Evolutionary conservation across 2,888 invertebrate genomes (phyloP), one percentile per base, ranked within the genome.

Genomic region (Crepidodera aurea): DNA sequence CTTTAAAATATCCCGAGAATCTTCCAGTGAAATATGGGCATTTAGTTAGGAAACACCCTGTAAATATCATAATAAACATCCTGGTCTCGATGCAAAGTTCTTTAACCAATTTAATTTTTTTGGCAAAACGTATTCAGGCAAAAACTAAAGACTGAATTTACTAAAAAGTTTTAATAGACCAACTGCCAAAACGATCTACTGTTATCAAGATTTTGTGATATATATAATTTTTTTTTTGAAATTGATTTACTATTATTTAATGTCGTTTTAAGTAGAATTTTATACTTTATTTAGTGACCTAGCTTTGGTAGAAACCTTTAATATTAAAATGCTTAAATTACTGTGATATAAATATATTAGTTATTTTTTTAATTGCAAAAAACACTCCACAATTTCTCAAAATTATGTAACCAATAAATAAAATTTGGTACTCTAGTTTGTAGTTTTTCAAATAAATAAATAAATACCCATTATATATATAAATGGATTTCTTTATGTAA

Each of bases 311-410:
- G 29, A 27, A 48, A 27, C n/a, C 15, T 57, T 50, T 48, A 60
- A 58, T 61, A 51, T 55, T 60, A 62, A 62, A 67, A 62, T 65
- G 67, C 68, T 66, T 68, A 63, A 61, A 68, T 65, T 67, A 67
- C 69, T 69, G 69, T 69, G 69, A 69, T 69, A 69, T 68, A 62
- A 66, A 67, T 66, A 67, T 65, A 53, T 62, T 61, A 61, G 61
- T 63, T 65, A 50, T 58, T 61, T 53, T 60, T 54, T 56, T 25
- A 51, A 62, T 46, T 46, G 34, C 46, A 37, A 42, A 18, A 42
- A 40, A 16, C 53, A 60, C 48, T 60, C 53, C 37, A 53, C 34
- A 19, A 37, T 42, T 50, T 51, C 37, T 55, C 55, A 18, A 46
- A 56, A 46, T 48, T 48, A 40, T 51, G n/a, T 15, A 40, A 22